These are phyloP conservation scores for Holothuria glaberrima DNA, from an alignment of 35 echinoderm and acorn worm species.

Conservation along the genomic window DNA sequence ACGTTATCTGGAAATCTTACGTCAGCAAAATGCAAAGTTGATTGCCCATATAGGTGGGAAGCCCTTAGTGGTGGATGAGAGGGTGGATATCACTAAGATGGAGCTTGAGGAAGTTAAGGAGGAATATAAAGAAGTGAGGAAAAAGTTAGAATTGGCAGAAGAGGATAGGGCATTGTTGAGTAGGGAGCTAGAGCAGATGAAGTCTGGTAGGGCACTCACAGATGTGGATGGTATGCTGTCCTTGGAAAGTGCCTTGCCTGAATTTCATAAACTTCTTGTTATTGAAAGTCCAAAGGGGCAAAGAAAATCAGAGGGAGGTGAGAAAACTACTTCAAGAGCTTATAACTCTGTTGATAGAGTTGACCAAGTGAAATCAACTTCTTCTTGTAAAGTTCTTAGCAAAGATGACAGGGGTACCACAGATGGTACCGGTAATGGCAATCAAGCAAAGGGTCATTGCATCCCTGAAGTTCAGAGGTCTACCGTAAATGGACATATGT, in stretches of 20 bases:
- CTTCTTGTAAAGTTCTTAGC: no score
- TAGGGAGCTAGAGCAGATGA: slow-evolving; percentile 19
- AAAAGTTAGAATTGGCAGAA: slow-evolving; percentile 25
- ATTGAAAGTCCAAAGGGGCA: not conserved
- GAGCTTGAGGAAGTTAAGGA: slow-evolving; percentile 5
- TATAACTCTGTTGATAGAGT: no score
- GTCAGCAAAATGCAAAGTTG: slow-evolving; percentile 32
- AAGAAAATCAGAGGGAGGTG: not conserved
- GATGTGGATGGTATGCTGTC: not conserved
- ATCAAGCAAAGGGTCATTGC: no score
- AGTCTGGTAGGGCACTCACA: not conserved
- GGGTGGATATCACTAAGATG: not conserved
- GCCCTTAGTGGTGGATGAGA: not conserved
- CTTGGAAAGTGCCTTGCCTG: not conserved
- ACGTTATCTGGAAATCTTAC: slow-evolving; percentile 33
- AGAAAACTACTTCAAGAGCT: no score
- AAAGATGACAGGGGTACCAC: slow-evolving; percentile 15
- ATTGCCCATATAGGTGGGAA: slow-evolving; percentile 20
- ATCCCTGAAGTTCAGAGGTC: slow-evolving; percentile 15
- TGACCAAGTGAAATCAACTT: no score
- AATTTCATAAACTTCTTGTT: slow-evolving; percentile 4
- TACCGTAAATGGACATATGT: not conserved
- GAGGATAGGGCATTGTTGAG: slow-evolving; percentile 39
- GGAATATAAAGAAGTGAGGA: slow-evolving; percentile 24
- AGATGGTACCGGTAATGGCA: not conserved